Conservation (phyloP, 2,113 vertebrate species). For the Leucopsar rothschildi region DNA sequence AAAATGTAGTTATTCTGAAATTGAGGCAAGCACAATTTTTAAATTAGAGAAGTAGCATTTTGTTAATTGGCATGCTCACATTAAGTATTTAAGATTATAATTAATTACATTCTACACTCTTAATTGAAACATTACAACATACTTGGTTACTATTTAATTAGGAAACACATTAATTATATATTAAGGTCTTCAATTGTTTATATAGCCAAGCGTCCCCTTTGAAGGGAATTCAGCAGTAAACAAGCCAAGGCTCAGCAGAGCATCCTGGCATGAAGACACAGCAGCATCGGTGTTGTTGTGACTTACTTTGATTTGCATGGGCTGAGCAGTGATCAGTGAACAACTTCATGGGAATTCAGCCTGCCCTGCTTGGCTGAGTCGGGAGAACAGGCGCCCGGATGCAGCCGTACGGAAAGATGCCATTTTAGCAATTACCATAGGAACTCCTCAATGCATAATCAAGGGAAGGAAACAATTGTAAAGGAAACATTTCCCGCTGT, state of each 20-base stretch:
- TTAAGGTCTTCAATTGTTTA: constrained; percentile 26
- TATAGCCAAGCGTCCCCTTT: not conserved
- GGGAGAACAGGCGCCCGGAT: not conserved
- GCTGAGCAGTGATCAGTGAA: not conserved
- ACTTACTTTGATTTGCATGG: not conserved
- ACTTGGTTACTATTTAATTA: constrained; percentile 50
- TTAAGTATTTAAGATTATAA: constrained; percentile 57
- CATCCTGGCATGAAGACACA: constrained; percentile 1
- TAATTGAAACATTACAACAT: constrained; percentile 46
- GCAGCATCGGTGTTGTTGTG: not conserved
- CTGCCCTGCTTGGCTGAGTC: not conserved
- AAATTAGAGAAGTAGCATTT: constrained; percentile 20
- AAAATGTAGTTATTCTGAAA: not conserved
- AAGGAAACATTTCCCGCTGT: not conserved
- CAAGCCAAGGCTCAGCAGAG: constrained; percentile 30
- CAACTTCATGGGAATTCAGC: not conserved
- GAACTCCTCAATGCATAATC: not conserved
- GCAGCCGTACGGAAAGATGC: not conserved
- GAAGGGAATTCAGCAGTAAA: constrained; percentile 12
- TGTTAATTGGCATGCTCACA: constrained; percentile 30
- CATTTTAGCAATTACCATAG: not conserved
- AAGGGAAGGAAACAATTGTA: not conserved
- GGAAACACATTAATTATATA: constrained; percentile 45
- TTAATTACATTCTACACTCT: constrained; percentile 37
- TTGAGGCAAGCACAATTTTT: not conserved